Evolutionary conservation across 2,113 vertebrate genomes (phyloP).

Genomic region (Emydura subglobosa): DNA sequence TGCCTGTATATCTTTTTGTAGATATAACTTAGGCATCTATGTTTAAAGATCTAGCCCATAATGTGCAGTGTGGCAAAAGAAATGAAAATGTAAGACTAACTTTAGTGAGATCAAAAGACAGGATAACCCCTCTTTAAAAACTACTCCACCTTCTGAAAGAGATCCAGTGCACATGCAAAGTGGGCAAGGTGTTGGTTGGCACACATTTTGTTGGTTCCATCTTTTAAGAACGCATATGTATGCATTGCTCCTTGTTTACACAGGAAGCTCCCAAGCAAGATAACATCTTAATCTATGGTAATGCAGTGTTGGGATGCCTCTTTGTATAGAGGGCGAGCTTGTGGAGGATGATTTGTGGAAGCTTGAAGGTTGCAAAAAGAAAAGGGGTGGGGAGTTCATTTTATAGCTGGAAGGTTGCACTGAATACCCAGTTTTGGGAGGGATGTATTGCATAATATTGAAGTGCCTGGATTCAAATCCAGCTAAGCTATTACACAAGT

Average conservation of each 20-base stretch:
- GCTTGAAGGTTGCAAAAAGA: not conserved
- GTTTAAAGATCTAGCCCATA: not conserved
- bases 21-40: accelerated
- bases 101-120: not conserved
- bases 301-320: not conserved
- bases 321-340: not conserved
- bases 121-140: not conserved
- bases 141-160: accelerated
- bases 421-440: not conserved
- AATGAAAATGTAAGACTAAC: not conserved
- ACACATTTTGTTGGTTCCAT: not conserved
- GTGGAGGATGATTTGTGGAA: not conserved
- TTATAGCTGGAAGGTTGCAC: not conserved
- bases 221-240: not conserved
- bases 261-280: not conserved
- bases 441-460: not conserved
- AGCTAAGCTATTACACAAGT: not conserved
- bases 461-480: not conserved
- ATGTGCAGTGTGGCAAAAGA: not conserved
- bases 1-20: not conserved
- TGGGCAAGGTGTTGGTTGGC: not conserved
- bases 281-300: not conserved
- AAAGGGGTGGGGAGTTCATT: not conserved
- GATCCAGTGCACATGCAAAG: accelerated
- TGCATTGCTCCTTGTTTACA: not conserved